These are phyloP conservation scores for Oscheius sp. DNA, from an alignment of 2,888 invertebrate genomes.

Conservation along the genomic window DNA sequence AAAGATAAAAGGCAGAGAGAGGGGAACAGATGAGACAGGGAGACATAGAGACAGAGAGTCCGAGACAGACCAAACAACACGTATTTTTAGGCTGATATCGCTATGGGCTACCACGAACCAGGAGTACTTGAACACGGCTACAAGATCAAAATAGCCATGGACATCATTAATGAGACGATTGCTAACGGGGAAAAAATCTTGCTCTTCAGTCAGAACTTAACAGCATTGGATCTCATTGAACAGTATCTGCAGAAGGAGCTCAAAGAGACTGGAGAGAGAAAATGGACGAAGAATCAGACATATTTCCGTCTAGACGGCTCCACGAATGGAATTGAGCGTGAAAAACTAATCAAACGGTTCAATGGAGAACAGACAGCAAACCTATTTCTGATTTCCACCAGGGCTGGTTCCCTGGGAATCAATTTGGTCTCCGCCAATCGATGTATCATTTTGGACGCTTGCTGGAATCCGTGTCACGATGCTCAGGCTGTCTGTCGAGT, in stretches of 20 bases:
- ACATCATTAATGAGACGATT: conserved; percentile 89
- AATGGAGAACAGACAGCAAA: conserved; percentile 88
- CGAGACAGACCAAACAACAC: too few relatives aligned
- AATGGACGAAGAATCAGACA: conserved; percentile 87
- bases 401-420: conserved; percentile 80
- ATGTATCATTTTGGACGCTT: conserved; percentile 96
- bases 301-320: conserved; percentile 97
- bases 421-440: conserved; percentile 93
- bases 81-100: conserved; percentile 74
- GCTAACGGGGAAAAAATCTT: conserved; percentile 88
- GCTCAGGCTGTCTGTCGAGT: conserved; percentile 90
- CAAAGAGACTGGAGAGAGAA: conserved; percentile 77
- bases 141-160: conserved; percentile 93
- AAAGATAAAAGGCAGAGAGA: too few relatives aligned
- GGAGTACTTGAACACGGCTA: conserved; percentile 92
- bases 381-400: conserved; percentile 92
- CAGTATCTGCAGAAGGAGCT: conserved; percentile 80
- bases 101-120: conserved; percentile 81
- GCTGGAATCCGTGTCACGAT: conserved; percentile 97
- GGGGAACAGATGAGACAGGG: too few relatives aligned
- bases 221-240: conserved; percentile 93
- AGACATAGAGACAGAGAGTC: too few relatives aligned
- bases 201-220: conserved; percentile 91
- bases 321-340: conserved; percentile 91
- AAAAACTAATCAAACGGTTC: conserved; percentile 94